Percentiles rank a stretch among this genome's conserved stretches.
Conservation (phyloP, 2,888 invertebrate genomes). For the Pyrgus malvae region DNA sequence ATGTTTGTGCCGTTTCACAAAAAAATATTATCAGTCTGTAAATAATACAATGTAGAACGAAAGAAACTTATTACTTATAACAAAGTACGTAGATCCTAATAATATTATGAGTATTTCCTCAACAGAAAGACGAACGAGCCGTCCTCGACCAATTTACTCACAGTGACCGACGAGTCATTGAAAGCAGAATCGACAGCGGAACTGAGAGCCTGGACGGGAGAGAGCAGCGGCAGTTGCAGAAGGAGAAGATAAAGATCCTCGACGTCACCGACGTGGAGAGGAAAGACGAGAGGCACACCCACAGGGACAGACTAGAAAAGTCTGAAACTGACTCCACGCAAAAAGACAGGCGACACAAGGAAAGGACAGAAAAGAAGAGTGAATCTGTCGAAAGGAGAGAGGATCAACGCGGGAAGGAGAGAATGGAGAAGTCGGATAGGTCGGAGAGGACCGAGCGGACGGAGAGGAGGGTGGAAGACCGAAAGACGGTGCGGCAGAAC, state of each 20-base stretch:
- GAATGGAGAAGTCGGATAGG: conserved; percentile 46
- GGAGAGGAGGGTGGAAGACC: conserved; percentile 49
- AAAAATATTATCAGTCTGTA: too few species aligned
- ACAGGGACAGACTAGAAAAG: conserved; percentile 21
- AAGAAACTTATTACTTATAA: too few species aligned
- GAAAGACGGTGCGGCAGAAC: conserved; percentile 82
- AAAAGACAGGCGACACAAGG: conserved; percentile 12
- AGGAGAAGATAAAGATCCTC: conserved; percentile 31
- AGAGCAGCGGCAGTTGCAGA: conserved; percentile 31
- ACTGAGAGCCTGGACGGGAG: conserved; percentile 36
- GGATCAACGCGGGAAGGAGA: conserved; percentile 42
- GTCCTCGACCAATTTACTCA: conserved; percentile 71
- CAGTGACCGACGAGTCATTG: conserved; percentile 55
- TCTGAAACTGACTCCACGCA: conserved; percentile 18
- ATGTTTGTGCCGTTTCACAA: too few species aligned
- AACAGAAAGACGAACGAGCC: conserved; percentile 66
- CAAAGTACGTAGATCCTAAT: not conserved
- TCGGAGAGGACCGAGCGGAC: conserved; percentile 41
- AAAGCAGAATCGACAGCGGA: conserved; percentile 41
- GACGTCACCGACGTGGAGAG: conserved; percentile 32
- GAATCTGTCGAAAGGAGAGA: conserved; percentile 44
- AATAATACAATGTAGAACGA: too few species aligned
- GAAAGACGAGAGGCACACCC: conserved; percentile 28
- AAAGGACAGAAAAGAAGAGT: conserved; percentile 29
- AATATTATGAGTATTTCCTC: not conserved